Percentiles rank a stretch among this genome's conserved stretches.
Conservation (phyloP, 2,797 vertebrate genomes). For the Sebastes itinus region DNA sequence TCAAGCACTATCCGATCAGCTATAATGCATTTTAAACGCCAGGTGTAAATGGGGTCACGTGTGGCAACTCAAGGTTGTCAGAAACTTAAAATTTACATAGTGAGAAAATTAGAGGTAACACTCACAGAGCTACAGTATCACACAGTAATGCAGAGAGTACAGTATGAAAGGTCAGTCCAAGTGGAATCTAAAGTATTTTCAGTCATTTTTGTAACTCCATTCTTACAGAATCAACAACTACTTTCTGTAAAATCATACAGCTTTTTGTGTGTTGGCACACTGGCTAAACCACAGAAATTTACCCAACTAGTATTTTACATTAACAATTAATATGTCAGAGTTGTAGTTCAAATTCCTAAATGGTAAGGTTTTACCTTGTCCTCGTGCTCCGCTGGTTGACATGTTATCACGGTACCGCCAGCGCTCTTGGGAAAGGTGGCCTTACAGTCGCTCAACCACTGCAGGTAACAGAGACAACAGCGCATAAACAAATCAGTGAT, state of each 20-base stretch:
- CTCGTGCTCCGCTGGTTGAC: conserved; percentile 90
- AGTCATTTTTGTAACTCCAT: conserved; percentile 3
- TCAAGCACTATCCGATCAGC: neutral
- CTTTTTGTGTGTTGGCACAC: neutral
- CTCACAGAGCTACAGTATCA: conserved; percentile 84
- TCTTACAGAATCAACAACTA: neutral
- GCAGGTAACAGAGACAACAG: conserved; percentile 16
- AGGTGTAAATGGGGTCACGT: conserved; percentile 29
- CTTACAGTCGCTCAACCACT: conserved; percentile 97
- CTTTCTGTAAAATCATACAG: neutral
- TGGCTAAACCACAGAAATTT: neutral
- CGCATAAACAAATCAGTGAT: neutral
- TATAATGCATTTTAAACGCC: neutral
- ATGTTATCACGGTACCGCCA: conserved; percentile 86
- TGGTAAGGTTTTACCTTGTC: conserved; percentile 87
- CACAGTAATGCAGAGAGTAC: conserved; percentile 77
- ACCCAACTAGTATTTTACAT: neutral
- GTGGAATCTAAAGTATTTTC: conserved; percentile 46
- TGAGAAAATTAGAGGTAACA: conserved; percentile 72
- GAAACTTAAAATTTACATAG: conserved; percentile 37
- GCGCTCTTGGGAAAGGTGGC: conserved; percentile 88
- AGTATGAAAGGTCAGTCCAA: conserved; percentile 71
- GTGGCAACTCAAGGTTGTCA: conserved; percentile 46
- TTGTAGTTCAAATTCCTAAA: neutral
- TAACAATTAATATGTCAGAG: neutral